Evolutionary conservation across 2,113 vertebrate species (phyloP).

Genomic region (Ceyx margarethae): DNA sequence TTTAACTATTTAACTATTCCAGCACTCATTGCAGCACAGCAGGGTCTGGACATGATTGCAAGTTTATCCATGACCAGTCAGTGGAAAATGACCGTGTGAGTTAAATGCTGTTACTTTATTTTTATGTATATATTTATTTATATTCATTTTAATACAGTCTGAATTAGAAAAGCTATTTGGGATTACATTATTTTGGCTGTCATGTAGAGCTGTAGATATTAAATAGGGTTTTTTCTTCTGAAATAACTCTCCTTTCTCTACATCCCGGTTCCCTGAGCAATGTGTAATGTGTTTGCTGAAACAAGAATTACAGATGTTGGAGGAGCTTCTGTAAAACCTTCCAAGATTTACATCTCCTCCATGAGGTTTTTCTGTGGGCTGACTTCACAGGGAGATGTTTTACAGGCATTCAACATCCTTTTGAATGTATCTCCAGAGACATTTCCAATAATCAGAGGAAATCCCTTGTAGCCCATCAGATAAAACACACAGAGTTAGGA

Average conservation of each 20-base stretch:
- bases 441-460: neutral
- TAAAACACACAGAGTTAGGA: neutral
- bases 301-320: neutral
- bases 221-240: neutral
- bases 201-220: neutral
- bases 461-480: neutral
- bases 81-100: neutral
- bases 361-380: neutral
- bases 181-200: neutral
- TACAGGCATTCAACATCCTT: neutral
- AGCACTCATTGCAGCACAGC: neutral
- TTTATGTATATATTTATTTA: neutral
- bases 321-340: neutral
- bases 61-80: neutral
- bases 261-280: neutral
- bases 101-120: neutral
- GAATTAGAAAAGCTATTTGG: conserved; percentile 8
- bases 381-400: conserved; percentile 47
- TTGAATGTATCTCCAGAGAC: conserved; percentile 1
- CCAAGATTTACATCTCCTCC: conserved; percentile 4
- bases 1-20: neutral
- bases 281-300: neutral
- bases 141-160: neutral
- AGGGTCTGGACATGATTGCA: neutral
- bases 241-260: neutral